Base-by-base conservation (phyloP, 2,888 invertebrate genomes). In the Drosophila melanocephala region DNA sequence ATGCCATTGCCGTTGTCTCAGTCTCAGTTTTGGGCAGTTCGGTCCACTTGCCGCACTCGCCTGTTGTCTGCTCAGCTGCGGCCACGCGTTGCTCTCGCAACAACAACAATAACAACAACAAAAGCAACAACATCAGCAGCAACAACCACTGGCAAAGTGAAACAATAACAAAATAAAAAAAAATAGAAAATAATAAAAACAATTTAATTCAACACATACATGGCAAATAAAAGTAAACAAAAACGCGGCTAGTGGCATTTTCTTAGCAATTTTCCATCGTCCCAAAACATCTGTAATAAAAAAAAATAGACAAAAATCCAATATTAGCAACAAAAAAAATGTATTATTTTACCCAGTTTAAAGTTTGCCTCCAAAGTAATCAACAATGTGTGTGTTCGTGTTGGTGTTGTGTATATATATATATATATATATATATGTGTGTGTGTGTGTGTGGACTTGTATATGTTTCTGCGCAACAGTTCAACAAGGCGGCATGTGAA, bases 391-490 rank as follows among this genome's bases (percentile, higher is more conserved):
- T 53, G 32, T 26, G 14, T 16, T 22, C 42, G 58, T 51, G 9
- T 51, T 32, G 53, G 51, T 59, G 39, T 52, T 58, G 60, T 59
- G 30, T 51, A 37, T 44, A 47, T 47, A 22, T 47, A 35, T 26
- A 5, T 30, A 32, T 52, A 52, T 39, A 37, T 57, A 16, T n/a
- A 7, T 19, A 30, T 59, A 30, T 47, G 3, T 33, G 26, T 56
- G 30, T 51, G 26, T 57, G 35, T 61, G 62, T 59, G 28, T 53
- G 60, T 59, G 57, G 39, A 22, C 42, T 9, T 53, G 37, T 66
- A 28, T 62, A 14, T 52, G 62, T 72, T 65, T 64, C 56, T 65
- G 75, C 66, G 83, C 83, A 87, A 83, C 87, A 84, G 87, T 83
- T 84, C 76, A 71, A 74, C 67, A 37, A 75, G 59, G 53, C 67